phyloP scores from a whole-genome alignment of 2,113 vertebrate species.

The Oryctolagus cuniculus region DNA sequence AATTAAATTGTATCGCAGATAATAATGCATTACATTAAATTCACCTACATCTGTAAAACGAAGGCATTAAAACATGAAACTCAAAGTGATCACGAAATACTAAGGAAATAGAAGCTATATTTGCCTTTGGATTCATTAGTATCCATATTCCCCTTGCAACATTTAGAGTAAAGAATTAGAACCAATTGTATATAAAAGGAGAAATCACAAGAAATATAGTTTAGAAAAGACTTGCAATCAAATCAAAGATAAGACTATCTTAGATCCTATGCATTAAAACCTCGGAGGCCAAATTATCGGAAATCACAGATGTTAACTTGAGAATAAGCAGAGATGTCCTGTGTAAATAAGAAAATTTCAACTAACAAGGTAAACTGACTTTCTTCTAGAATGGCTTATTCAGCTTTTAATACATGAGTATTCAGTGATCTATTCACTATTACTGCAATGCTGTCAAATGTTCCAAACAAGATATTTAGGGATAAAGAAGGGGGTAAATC shows the following conservation, averaged over 20 bases:
- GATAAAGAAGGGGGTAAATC: background rate
- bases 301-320: constrained; percentile 26
- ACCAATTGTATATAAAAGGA: background rate
- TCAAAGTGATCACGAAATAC: background rate
- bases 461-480: constrained; percentile 3
- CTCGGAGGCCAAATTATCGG: background rate
- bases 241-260: background rate
- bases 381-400: background rate
- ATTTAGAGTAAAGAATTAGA: background rate
- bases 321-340: background rate
- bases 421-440: background rate
- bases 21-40: background rate
- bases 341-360: background rate
- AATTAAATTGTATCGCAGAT: constrained; percentile 11
- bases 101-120: background rate
- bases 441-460: background rate
- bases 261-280: background rate
- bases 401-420: background rate
- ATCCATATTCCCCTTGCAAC: background rate
- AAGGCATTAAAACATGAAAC: background rate
- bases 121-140: background rate
- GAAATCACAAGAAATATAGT: background rate
- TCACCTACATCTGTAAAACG: constrained; percentile 12
- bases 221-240: background rate
- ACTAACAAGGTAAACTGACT: background rate